Percentiles rank a stretch among this genome's conserved stretches.
Conservation (phyloP, 2,113 vertebrate species). For the Corvus moneduloides region DNA sequence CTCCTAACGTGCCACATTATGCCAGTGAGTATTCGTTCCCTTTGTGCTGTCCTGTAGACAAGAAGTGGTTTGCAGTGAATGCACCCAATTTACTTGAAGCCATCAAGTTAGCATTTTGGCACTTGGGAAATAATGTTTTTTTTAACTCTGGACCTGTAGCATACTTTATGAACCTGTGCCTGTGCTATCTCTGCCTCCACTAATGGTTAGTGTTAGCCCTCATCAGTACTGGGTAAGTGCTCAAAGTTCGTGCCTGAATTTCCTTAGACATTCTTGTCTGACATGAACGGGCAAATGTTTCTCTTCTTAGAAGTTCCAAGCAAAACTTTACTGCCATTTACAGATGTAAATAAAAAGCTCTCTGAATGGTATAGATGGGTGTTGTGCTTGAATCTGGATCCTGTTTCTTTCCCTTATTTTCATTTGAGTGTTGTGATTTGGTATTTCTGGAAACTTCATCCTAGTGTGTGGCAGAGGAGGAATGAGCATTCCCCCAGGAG, state of each 20-base stretch:
- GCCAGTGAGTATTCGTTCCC: constrained; percentile 80
- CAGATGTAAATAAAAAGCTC: background rate
- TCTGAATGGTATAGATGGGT: background rate
- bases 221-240: background rate
- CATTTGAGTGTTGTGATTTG: background rate
- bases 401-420: background rate
- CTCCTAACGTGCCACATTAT: constrained; percentile 94
- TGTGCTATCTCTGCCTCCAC: background rate
- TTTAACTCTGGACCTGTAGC: background rate
- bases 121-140: background rate
- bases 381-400: background rate
- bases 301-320: background rate
- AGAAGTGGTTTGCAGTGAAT: background rate
- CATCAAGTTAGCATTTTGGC: background rate
- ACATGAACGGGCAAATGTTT: background rate
- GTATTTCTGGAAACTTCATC: background rate
- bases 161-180: background rate
- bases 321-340: background rate
- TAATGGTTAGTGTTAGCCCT: background rate
- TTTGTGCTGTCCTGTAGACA: background rate
- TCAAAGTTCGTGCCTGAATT: background rate
- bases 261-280: background rate
- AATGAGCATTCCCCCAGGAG: background rate
- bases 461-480: background rate
- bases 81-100: background rate